Evolutionary conservation across 2,888 invertebrate genomes (phyloP), one percentile per base, ranked within the genome.

Genomic region (Biston betularia): DNA sequence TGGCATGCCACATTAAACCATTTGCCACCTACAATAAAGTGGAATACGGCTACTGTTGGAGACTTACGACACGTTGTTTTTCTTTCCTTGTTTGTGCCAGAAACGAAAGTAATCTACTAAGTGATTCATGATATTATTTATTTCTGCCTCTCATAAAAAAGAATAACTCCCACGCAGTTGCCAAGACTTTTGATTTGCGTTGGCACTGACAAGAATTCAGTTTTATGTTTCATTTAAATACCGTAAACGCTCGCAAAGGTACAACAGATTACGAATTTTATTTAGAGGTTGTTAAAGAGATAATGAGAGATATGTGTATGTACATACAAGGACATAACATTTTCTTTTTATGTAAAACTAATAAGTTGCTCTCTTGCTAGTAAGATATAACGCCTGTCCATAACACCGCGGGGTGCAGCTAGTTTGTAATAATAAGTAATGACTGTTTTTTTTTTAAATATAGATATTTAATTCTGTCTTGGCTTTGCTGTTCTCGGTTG

Each of bases 51-150:
- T 48, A 24, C 46, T 11, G 33, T 24, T 14, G 35, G n/a, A 34
- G 50, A 34, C 35, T 35, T 55, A 56, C 38, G 56, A 57, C 57
- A 63, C 63, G 66, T 48, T 64, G 64, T 83, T 84, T 84, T 78
- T 79, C 75, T 75, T 75, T 74, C 74, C 76, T 68, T 73, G 82
- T 84, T 84, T 83, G 79, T 81, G 81, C 84, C 82, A 83, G 77
- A 80, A 81, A 76, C 70, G 78, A 75, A 78, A 72, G 80, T 82
- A 84, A 84, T 84, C 82, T 79, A 82, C 82, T 84, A 83, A 84
- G 83, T 84, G 84, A 84, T 83, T 84, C 80, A 76, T 77, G 75
- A 77, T 82, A 78, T 79, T 81, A 78, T 80, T 79, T 84, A 78
- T 79, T 76, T 80, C 73, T 58, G 49, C 53, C 64, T 57, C 68